phyloP scores from a whole-genome alignment of 1,140 invertebrate genomes.

The Acromyrmex charruanus region DNA sequence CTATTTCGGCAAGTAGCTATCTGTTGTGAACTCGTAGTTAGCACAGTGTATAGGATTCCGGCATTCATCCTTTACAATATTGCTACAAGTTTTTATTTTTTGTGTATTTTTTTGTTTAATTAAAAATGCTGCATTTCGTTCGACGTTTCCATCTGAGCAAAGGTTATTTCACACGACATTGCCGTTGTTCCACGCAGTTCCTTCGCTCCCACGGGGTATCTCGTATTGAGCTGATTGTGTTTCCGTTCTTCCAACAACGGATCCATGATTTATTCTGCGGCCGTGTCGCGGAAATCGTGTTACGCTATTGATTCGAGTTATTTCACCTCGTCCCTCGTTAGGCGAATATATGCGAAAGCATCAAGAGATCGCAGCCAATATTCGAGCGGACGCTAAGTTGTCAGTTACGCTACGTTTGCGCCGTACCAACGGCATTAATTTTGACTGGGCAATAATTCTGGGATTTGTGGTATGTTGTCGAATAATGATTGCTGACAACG shows the following conservation, averaged over 20 bases:
- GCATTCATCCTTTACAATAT: not conserved
- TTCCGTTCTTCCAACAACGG: constrained; percentile 50
- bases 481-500: constrained; percentile 50
- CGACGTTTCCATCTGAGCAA: not conserved
- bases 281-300: constrained; percentile 50
- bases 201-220: constrained; percentile 8
- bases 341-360: constrained; percentile 29
- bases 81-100: not conserved
- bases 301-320: constrained; percentile 55
- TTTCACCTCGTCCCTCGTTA: constrained; percentile 53
- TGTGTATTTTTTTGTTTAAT: not conserved
- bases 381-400: constrained; percentile 32
- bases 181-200: not conserved
- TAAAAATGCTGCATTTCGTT: not conserved
- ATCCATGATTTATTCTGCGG: constrained; percentile 52
- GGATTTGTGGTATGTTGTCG: constrained; percentile 31
- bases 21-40: not conserved
- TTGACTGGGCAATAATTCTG: constrained; percentile 64
- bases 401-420: constrained; percentile 44
- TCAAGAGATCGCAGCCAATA: constrained; percentile 42
- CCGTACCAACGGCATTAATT: constrained; percentile 27
- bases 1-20: constrained; percentile 21
- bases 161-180: constrained; percentile 21
- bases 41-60: not conserved
- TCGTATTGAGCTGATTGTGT: constrained; percentile 57